Evolutionary conservation across 2,888 invertebrate genomes (phyloP).

Genomic region (Stenurella melanura): DNA sequence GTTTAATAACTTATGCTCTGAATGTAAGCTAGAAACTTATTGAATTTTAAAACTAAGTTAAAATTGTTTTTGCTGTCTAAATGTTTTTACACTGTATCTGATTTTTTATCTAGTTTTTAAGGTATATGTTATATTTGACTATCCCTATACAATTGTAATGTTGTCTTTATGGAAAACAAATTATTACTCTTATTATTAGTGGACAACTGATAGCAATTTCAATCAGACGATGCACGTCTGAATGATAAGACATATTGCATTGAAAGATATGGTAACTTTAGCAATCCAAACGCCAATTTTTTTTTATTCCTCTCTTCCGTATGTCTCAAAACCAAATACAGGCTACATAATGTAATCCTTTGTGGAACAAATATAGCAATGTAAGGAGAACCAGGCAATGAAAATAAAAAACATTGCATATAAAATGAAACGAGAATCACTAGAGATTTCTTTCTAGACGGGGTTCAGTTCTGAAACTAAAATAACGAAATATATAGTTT

Average conservation of each 20-base stretch:
- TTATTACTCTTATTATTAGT: too few species aligned
- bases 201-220: too few species aligned
- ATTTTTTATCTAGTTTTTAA: too few species aligned
- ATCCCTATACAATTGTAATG: too few species aligned
- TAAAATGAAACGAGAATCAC: background rate
- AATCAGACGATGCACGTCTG: too few species aligned
- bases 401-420: background rate
- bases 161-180: too few species aligned
- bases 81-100: too few species aligned
- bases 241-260: background rate
- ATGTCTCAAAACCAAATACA: background rate
- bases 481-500: slow-evolving; percentile 17
- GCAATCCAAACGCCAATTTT: background rate
- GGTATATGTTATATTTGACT: too few species aligned
- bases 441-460: background rate
- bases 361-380: background rate
- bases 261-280: background rate
- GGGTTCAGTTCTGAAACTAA: background rate
- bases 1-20: too few species aligned
- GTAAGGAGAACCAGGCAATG: background rate
- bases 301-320: background rate
- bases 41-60: too few species aligned
- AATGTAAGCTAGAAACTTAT: too few species aligned
- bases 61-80: too few species aligned
- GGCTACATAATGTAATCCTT: background rate